These are phyloP conservation scores for Sorex maritimensis DNA, from an alignment of 2,797 vertebrate genomes.

Conservation along the genomic window DNA sequence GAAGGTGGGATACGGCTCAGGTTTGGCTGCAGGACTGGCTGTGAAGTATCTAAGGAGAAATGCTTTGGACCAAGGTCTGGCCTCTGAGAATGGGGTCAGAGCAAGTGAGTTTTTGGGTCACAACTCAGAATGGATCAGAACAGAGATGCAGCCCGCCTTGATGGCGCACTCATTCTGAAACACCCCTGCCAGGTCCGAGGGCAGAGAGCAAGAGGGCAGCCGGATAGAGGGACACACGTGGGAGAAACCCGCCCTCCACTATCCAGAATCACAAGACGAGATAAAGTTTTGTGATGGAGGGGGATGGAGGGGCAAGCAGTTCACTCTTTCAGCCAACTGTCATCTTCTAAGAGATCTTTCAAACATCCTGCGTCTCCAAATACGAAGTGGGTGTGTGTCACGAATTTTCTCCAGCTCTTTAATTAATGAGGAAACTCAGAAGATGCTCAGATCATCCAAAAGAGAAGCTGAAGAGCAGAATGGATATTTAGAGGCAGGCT, in stretches of 20 bases:
- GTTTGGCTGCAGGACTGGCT: not conserved
- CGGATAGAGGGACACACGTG: not conserved
- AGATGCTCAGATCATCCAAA: constrained; percentile 5
- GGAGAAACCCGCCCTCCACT: not conserved
- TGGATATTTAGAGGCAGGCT: not conserved
- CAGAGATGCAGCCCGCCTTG: constrained; percentile 10
- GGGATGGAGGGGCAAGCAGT: not conserved
- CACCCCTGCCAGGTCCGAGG: not conserved
- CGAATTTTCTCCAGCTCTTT: constrained; percentile 32
- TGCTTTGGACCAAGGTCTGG: not conserved
- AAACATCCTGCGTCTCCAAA: constrained; percentile 28
- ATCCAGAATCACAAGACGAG: not conserved
- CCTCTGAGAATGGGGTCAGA: not conserved
- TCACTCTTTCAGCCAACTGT: not conserved
- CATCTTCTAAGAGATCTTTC: constrained; percentile 40
- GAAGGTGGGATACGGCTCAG: not conserved
- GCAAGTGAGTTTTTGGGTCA: not conserved
- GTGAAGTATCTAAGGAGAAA: not conserved
- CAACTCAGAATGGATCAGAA: not conserved
- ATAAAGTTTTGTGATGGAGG: not conserved
- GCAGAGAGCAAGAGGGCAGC: not conserved
- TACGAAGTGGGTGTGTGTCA: not conserved
- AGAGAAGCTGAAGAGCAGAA: not conserved
- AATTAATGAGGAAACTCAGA: constrained; percentile 12
- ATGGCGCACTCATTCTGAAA: not conserved